These are phyloP conservation scores for Oscheius myriophilus DNA, from an alignment of 2,888 invertebrate species.

Conservation along the genomic window DNA sequence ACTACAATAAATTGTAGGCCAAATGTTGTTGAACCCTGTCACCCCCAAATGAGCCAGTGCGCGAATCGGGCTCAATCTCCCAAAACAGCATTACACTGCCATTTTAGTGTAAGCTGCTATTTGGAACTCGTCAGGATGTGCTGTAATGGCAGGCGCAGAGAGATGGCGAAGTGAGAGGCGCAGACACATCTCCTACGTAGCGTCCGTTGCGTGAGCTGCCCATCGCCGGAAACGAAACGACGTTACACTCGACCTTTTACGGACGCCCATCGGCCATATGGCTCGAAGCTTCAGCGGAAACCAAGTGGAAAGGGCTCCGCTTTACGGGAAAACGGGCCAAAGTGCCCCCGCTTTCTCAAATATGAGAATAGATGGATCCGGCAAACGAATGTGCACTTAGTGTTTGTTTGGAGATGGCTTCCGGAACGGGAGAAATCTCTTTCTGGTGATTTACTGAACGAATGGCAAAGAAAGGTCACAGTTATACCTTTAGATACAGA, in stretches of 20 bases:
- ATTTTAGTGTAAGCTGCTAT: conserved; percentile 33
- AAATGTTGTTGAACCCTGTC: too few relatives aligned
- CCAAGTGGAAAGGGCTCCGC: not conserved
- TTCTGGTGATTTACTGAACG: too few relatives aligned
- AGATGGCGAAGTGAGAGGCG: conserved; percentile 10
- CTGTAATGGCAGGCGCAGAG: conserved; percentile 27
- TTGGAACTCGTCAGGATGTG: conserved; percentile 30
- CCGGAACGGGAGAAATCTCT: not conserved
- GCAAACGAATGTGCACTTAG: not conserved
- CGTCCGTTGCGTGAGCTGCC: conserved; percentile 30
- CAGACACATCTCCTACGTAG: conserved; percentile 18
- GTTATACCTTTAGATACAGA: too few relatives aligned
- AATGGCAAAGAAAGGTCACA: too few relatives aligned
- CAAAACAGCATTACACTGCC: conserved; percentile 26
- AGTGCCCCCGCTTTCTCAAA: not conserved
- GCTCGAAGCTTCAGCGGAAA: not conserved
- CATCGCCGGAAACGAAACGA: conserved; percentile 30
- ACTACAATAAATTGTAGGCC: too few relatives aligned
- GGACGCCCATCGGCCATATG: conserved; percentile 21
- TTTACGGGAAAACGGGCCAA: not conserved
- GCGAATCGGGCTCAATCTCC: not conserved
- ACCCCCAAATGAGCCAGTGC: not conserved
- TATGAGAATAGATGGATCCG: too few relatives aligned
- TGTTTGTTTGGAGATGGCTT: conserved; percentile 14
- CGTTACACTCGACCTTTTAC: conserved; percentile 25